A percentile compares a stretch with the other conserved stretches of the same genome.
Conservation (phyloP, 2,113 vertebrate genomes). For the Oryzias woworae region DNA sequence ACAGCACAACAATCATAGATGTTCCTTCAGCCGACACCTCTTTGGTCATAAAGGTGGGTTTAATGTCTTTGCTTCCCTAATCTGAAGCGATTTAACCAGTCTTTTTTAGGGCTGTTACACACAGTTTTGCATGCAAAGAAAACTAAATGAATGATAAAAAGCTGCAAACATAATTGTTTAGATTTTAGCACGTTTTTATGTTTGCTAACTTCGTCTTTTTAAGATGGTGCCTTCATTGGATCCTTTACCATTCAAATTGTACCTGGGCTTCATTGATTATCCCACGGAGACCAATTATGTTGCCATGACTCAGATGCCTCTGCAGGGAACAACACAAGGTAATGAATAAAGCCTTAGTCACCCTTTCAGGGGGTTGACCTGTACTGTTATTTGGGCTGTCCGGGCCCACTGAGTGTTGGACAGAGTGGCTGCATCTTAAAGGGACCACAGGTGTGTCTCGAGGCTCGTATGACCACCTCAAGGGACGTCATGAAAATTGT, state of each 20-base stretch:
- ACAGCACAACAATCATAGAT: conserved; percentile 79
- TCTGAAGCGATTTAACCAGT: background rate
- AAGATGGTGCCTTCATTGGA: conserved; percentile 79
- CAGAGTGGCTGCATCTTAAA: too few species aligned
- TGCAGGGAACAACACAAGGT: conserved; percentile 71
- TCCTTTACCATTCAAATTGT: conserved; percentile 76
- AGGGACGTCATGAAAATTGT: too few species aligned
- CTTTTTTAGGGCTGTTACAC: too few species aligned
- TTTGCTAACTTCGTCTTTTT: conserved; percentile 31
- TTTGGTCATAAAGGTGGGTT: conserved; percentile 78
- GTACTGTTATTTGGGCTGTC: too few species aligned
- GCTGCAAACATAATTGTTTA: too few species aligned
- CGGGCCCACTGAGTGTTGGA: too few species aligned
- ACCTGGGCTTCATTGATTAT: conserved; percentile 78
- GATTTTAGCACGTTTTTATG: background rate
- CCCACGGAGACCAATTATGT: conserved; percentile 81
- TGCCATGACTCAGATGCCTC: conserved; percentile 77
- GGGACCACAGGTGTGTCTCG: too few species aligned
- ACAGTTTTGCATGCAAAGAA: too few species aligned
- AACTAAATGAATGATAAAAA: too few species aligned
- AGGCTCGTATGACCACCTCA: too few species aligned
- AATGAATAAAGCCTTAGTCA: conserved; percentile 9
- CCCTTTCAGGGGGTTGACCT: too few species aligned
- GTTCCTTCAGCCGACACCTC: conserved; percentile 73
- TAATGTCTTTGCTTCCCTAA: background rate